phyloP scores from a whole-genome alignment of 2,888 invertebrate genomes.

The Tenthredo notha region DNA sequence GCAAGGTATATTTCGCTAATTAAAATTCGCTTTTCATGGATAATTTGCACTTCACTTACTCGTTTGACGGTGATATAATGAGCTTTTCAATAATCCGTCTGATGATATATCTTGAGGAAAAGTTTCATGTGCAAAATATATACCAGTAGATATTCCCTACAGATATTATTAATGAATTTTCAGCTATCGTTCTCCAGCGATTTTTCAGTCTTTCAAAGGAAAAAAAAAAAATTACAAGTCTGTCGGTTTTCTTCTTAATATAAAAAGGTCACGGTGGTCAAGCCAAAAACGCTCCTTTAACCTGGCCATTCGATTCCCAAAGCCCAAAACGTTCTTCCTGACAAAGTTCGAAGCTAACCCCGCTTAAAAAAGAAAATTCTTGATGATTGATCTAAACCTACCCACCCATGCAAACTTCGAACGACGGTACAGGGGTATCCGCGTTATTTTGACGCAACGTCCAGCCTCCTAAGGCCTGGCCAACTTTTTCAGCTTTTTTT shows the following conservation, averaged over 20 bases:
- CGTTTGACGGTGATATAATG: background rate
- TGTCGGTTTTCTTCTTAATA: background rate
- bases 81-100: background rate
- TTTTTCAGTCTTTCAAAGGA: background rate
- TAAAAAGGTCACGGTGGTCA: background rate
- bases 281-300: background rate
- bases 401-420: conserved; percentile 38
- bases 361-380: conserved; percentile 15
- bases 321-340: background rate
- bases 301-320: background rate
- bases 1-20: background rate
- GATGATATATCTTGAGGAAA: background rate
- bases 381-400: conserved; percentile 47
- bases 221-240: background rate
- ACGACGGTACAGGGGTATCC: conserved; percentile 21
- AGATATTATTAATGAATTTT: background rate
- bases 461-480: conserved; percentile 35
- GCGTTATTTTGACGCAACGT: conserved; percentile 43
- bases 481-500: conserved; percentile 3
- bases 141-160: background rate
- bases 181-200: background rate
- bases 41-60: background rate
- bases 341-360: background rate
- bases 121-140: background rate
- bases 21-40: background rate